These are phyloP conservation scores for Cranoglanis bouderius DNA, from an alignment of 2,113 vertebrate species.

Conservation along the genomic window DNA sequence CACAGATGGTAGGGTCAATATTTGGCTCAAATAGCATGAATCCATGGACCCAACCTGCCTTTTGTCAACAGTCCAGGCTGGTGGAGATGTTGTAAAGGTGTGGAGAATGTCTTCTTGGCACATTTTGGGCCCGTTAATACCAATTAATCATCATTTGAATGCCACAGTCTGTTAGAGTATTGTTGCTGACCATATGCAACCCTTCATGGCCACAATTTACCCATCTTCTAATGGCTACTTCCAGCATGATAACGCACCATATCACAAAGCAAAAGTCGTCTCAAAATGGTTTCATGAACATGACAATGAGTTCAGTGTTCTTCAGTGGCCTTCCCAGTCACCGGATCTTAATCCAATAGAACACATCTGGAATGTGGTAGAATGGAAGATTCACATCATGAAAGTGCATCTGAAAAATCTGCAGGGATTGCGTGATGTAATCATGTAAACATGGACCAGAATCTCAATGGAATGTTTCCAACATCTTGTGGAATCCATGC, in stretches of 20 bases:
- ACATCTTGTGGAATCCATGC: background rate
- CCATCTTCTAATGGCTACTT: background rate
- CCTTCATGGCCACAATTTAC: background rate
- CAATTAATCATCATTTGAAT: background rate
- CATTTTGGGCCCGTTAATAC: background rate
- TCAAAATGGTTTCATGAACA: background rate
- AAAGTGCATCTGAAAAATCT: too few relatives aligned
- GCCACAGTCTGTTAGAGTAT: background rate
- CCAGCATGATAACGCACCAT: background rate
- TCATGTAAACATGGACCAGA: too few relatives aligned
- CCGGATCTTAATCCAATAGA: background rate
- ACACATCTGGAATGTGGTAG: background rate
- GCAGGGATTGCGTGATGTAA: too few relatives aligned
- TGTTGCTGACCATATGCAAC: background rate
- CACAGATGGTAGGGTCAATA: too few relatives aligned
- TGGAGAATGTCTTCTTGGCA: background rate
- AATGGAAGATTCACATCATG: background rate
- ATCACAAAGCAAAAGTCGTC: background rate
- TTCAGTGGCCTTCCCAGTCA: background rate
- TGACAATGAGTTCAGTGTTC: background rate
- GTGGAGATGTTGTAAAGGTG: background rate
- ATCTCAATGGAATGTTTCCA: background rate
- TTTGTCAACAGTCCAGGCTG: background rate
- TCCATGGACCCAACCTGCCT: background rate
- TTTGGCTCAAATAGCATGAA: too few relatives aligned